Conservation (phyloP, 1,140 invertebrate genomes). For the Ericerus pela region DNA sequence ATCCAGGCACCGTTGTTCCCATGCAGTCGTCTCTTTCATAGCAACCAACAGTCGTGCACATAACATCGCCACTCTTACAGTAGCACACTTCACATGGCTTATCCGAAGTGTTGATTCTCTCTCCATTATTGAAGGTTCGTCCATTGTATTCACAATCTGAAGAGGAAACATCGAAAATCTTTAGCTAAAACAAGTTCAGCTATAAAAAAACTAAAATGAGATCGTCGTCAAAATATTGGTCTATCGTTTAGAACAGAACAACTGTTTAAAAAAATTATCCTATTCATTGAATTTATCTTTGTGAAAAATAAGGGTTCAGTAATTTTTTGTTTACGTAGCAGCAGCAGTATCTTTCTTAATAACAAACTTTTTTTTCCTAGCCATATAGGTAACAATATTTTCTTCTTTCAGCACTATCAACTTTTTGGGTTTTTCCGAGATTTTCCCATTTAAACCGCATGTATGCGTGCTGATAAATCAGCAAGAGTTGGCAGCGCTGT, state of each 20-base stretch:
- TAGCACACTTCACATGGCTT: conserved; percentile 62
- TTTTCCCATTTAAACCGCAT: too few species aligned
- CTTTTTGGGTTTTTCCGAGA: too few species aligned
- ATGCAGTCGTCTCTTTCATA: conserved; percentile 55
- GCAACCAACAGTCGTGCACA: conserved; percentile 56
- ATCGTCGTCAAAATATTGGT: too few species aligned
- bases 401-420: conserved; percentile 52
- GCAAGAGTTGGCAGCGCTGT: conserved; percentile 48
- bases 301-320: too few species aligned
- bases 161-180: conserved; percentile 27
- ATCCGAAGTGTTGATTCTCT: conserved; percentile 47
- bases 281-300: too few species aligned
- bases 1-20: conserved; percentile 45
- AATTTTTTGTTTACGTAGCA: too few species aligned
- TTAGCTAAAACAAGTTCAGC: too few species aligned
- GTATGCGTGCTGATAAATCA: too few species aligned
- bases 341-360: too few species aligned
- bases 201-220: too few species aligned
- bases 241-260: too few species aligned
- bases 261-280: too few species aligned
- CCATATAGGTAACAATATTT: conserved; percentile 59
- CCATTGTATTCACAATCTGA: conserved; percentile 61
- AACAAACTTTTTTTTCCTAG: conserved; percentile 52
- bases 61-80: conserved; percentile 58
- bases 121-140: conserved; percentile 53